Evolutionary conservation across 2,113 vertebrate species (phyloP).

Genomic region (Uria lomvia): DNA sequence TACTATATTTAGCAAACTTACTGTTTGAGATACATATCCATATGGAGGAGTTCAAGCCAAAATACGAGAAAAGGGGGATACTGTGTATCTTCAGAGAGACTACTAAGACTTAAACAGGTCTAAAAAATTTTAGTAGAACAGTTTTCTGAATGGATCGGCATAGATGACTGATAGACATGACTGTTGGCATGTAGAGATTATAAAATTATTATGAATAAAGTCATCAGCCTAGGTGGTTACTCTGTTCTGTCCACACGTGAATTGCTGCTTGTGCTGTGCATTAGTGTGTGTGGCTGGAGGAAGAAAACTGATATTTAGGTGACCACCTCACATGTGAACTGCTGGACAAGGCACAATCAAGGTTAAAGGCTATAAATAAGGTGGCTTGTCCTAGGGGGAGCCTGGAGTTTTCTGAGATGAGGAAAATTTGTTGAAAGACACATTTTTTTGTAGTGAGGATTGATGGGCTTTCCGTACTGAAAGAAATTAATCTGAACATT

Average conservation of each 20-base stretch:
- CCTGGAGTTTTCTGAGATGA: background rate
- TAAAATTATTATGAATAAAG: background rate
- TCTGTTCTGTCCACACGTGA: accelerated
- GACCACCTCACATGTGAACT: background rate
- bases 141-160: background rate
- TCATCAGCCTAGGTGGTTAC: background rate
- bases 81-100: background rate
- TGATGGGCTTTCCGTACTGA: background rate
- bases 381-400: background rate
- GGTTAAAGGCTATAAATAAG: background rate
- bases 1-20: background rate
- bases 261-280: background rate
- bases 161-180: background rate
- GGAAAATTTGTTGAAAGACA: background rate
- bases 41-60: accelerated
- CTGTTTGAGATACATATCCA: accelerated
- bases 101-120: background rate
- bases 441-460: background rate
- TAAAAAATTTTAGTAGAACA: background rate
- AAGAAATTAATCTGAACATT: background rate
- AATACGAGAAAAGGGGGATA: background rate
- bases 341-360: background rate
- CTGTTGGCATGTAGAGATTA: background rate
- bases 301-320: background rate
- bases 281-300: background rate